Base-by-base conservation (phyloP, 2,113 vertebrate genomes). In the Monopterus albus region DNA sequence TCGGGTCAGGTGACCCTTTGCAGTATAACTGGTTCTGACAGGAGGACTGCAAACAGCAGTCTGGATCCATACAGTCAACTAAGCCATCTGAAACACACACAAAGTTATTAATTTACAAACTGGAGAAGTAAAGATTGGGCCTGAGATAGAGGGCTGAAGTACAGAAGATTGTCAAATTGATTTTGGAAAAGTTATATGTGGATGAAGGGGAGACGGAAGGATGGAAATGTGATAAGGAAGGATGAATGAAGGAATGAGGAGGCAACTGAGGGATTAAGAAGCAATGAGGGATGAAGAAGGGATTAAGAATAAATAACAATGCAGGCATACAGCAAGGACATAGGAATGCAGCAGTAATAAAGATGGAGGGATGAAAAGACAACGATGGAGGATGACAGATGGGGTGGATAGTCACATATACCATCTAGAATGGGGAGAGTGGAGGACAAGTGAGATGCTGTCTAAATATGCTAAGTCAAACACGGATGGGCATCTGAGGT, bases 11-110 rank as follows among this genome's bases (percentile, higher is more conserved):
- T 20, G 97, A 92, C 0, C 98, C 98, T 9, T 92, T 95, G 69
- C 98, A 99, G 18, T 94, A 99, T 23, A 93, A 91, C 75, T 98
- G 97, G 69, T 92, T 96, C 86, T 98, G 96, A 91, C 98, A 99
- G 58, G 96, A 95, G 7, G 94, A 95, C 90, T 98, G 96, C 65
- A 98, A 91, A 81, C 98, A 99, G 90, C 98, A 99, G 77, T 99
- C 98, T 33, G 98, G 98, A 72, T 99, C 98, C 97, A 98, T 97
- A 33, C 98, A 99, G 89, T 99, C 98, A 18, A 85, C 83, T 67
- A 99, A 90, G 18, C 98, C 97, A 67, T 99, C 98, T 99, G 93
- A 73, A 89, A 93, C 29, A 84, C 26, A 40, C 15, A 49, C n/a
- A n/a, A n/a, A n/a, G n/a, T n/a, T n/a, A n/a, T n/a, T n/a, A n/a